Percentiles rank a stretch among this genome's conserved stretches.
phyloP scores from a whole-genome alignment of 2,888 invertebrate species.

The Limenitis camilla region DNA sequence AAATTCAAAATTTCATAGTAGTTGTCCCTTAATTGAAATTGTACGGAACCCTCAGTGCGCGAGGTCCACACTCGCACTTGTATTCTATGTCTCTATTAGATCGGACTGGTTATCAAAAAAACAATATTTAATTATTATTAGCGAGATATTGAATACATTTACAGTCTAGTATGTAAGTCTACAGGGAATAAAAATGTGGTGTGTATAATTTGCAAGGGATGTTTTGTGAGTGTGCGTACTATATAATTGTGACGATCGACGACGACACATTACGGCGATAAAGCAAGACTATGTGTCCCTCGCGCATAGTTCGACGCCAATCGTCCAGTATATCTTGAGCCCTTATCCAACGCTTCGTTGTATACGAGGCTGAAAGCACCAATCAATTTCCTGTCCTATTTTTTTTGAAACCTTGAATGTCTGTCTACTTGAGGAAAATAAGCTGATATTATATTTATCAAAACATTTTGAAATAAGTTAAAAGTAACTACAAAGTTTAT shows the following conservation, averaged over 20 bases:
- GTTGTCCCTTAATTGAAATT: too few relatives aligned
- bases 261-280: slow-evolving; percentile 42
- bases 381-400: slow-evolving; percentile 52
- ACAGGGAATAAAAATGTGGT: neutral
- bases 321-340: slow-evolving; percentile 35
- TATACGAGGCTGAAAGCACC: slow-evolving; percentile 39
- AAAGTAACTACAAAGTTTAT: too few relatives aligned
- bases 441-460: too few relatives aligned
- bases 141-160: neutral
- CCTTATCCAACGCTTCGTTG: slow-evolving; percentile 50
- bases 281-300: slow-evolving; percentile 44
- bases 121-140: too few relatives aligned
- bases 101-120: too few relatives aligned
- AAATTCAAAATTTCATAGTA: too few relatives aligned
- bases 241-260: slow-evolving; percentile 15
- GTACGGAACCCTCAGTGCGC: too few relatives aligned
- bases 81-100: too few relatives aligned
- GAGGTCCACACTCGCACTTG: too few relatives aligned
- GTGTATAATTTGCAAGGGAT: neutral
- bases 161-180: neutral
- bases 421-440: too few relatives aligned
- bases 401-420: slow-evolving; percentile 18
- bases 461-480: too few relatives aligned
- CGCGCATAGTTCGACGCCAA: slow-evolving; percentile 34
- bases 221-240: neutral